Percentiles rank a stretch among this genome's conserved stretches.
These are phyloP conservation scores for Ceratothoa steindachneri DNA, from an alignment of 2,888 invertebrate species.

Conservation along the genomic window DNA sequence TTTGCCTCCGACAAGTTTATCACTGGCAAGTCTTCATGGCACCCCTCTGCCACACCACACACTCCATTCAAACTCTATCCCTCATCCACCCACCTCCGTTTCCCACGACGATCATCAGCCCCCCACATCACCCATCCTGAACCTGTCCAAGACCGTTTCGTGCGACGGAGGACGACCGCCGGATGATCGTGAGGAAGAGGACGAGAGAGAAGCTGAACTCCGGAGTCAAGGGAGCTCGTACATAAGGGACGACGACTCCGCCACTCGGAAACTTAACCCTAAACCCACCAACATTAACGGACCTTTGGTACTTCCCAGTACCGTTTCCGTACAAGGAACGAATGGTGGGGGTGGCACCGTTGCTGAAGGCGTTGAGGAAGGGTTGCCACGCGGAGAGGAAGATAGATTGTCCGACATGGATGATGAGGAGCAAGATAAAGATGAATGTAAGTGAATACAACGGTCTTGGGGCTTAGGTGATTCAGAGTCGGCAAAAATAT, in stretches of 20 bases:
- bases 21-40: conserved; percentile 9
- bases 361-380: not conserved
- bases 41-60: not conserved
- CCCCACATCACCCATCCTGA: conserved; percentile 65
- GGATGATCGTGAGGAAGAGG: conserved; percentile 27
- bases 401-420: conserved; percentile 36
- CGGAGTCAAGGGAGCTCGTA: not conserved
- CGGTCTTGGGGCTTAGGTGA: not conserved
- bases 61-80: not conserved
- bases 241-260: not conserved
- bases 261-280: not conserved
- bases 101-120: conserved; percentile 41
- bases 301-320: not conserved
- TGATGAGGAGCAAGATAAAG: conserved; percentile 42
- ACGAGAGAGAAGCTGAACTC: not conserved
- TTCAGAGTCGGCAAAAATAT: too few species aligned
- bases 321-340: not conserved
- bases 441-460: conserved; percentile 40
- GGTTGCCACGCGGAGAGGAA: conserved; percentile 21
- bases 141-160: conserved; percentile 73
- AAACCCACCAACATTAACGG: not conserved
- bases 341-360: not conserved
- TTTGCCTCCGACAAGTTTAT: conserved; percentile 32
- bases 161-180: conserved; percentile 50
- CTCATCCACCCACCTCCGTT: conserved; percentile 24